Evolutionary conservation across 2,113 vertebrate species (phyloP).

Genomic region (Gasterosteus nipponicus): DNA sequence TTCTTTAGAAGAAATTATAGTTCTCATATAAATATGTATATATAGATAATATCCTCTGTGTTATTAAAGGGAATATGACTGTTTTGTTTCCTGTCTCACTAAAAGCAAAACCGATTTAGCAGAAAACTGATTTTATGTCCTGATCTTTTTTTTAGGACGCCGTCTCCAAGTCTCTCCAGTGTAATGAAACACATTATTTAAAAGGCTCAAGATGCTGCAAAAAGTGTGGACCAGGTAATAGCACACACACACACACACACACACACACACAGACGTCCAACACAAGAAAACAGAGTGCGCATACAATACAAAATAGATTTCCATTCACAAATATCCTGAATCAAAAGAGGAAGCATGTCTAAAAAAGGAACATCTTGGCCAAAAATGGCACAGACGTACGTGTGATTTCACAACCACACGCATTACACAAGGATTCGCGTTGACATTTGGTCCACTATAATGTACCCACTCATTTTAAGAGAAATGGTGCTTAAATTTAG

Average conservation of each 20-base stretch:
- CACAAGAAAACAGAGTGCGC: neutral
- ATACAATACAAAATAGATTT: slow-evolving; percentile 43
- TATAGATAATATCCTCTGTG: neutral
- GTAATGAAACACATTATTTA: slow-evolving; percentile 69
- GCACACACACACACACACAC: neutral
- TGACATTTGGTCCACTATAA: slow-evolving; percentile 18
- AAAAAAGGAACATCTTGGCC: slow-evolving; percentile 44
- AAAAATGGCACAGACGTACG: slow-evolving; percentile 12
- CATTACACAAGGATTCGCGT: neutral
- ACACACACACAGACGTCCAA: neutral
- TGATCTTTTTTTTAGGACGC: slow-evolving; percentile 59
- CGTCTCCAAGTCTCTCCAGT: slow-evolving; percentile 60
- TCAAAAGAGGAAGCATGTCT: slow-evolving; percentile 62
- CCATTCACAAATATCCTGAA: slow-evolving; percentile 40
- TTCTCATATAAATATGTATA: neutral
- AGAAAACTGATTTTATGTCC: neutral
- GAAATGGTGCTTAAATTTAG: neutral
- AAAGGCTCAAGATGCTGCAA: slow-evolving; percentile 72
- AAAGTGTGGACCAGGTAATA: slow-evolving; percentile 81
- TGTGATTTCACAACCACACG: slow-evolving; percentile 24
- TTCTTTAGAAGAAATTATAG: neutral
- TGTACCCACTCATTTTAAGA: neutral
- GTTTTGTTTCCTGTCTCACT: neutral
- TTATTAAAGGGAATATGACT: neutral
- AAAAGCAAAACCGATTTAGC: neutral